Conservation (phyloP, 2,888 invertebrate genomes). For the Autographa pulchrina region DNA sequence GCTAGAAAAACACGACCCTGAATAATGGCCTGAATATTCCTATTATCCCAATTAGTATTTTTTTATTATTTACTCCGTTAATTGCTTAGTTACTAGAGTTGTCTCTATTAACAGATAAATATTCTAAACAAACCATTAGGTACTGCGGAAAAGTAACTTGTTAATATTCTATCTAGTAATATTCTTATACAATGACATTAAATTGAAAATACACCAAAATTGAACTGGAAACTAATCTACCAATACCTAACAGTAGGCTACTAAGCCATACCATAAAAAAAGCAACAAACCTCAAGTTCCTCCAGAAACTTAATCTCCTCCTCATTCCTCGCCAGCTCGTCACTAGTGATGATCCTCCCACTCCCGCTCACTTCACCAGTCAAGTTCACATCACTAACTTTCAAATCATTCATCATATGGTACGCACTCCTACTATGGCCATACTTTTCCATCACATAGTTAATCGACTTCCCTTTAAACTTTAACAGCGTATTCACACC, state of each 20-base stretch:
- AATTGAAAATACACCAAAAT: too few species aligned
- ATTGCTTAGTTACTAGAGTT: too few species aligned
- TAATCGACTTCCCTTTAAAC: constrained; percentile 88
- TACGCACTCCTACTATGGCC: constrained; percentile 91
- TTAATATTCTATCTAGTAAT: too few species aligned
- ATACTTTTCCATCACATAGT: constrained; percentile 86
- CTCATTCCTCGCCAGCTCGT: constrained; percentile 67
- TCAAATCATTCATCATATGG: constrained; percentile 91
- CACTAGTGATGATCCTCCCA: constrained; percentile 80
- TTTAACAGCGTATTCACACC: constrained; percentile 91
- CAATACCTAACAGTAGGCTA: background rate
- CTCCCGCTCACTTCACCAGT: constrained; percentile 79
- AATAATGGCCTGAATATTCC: too few species aligned
- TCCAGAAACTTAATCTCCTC: constrained; percentile 81
- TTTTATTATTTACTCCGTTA: too few species aligned
- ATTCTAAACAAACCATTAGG: too few species aligned
- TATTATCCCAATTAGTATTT: too few species aligned
- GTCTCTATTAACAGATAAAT: too few species aligned
- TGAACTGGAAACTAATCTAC: too few species aligned
- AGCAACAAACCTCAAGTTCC: constrained; percentile 79
- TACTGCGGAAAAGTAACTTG: too few species aligned
- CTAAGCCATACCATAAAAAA: background rate
- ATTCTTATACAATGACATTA: too few species aligned
- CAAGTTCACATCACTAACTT: constrained; percentile 84
- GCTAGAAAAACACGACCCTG: too few species aligned